Conservation (phyloP, 2,113 vertebrate species). For the Pagrus major region DNA sequence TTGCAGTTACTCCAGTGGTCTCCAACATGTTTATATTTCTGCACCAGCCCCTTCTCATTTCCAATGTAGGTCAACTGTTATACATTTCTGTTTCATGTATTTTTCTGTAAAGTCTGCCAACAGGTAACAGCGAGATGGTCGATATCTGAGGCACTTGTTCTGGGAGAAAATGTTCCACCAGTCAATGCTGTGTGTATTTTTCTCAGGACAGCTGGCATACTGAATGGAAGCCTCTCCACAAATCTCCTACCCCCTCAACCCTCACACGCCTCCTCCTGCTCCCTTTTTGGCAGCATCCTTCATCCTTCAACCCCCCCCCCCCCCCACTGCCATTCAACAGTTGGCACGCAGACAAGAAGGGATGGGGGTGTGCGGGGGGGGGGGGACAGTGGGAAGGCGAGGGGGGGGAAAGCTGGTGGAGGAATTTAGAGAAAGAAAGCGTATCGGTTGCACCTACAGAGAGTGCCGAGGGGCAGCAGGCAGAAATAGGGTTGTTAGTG, state of each 20-base stretch:
- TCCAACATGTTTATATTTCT: no score
- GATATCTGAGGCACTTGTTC: constrained; percentile 58
- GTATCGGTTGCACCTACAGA: constrained; percentile 64
- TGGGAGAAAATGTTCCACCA: constrained; percentile 61
- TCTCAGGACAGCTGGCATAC: constrained; percentile 72
- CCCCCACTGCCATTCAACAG: constrained; percentile 55
- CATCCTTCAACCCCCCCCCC: not conserved
- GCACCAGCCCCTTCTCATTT: not conserved
- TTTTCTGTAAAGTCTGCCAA: constrained; percentile 25
- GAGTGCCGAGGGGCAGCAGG: constrained; percentile 52
- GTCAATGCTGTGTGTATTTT: constrained; percentile 62
- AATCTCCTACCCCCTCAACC: constrained; percentile 52
- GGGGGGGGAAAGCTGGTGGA: constrained; percentile 11
- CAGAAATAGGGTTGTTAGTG: constrained; percentile 68
- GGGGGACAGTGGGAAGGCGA: constrained; percentile 10
- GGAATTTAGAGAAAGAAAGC: constrained; percentile 62
- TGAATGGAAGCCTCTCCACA: constrained; percentile 65
- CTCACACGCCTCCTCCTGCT: constrained; percentile 55
- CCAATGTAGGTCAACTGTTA: constrained; percentile 29
- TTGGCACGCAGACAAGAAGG: constrained; percentile 68
- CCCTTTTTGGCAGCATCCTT: constrained; percentile 69
- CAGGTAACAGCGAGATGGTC: constrained; percentile 38
- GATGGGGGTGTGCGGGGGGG: constrained; percentile 47
- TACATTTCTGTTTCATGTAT: no score
- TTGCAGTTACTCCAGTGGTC: not conserved